phyloP scores from a whole-genome alignment of 2,113 vertebrate species.

The Tichodroma muraria region DNA sequence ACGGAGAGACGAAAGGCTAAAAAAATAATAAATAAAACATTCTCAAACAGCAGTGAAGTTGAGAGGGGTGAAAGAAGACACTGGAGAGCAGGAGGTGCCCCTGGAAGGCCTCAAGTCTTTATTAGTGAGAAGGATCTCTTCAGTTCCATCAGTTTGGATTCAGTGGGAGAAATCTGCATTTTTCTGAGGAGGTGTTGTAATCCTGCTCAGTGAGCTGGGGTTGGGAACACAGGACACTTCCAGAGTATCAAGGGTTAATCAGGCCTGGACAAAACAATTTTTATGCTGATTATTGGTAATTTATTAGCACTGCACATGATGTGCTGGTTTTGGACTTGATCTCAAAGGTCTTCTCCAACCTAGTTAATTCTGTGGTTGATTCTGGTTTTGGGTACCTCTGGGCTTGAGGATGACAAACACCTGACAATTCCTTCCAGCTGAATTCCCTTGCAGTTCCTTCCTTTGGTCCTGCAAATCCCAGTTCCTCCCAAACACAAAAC shows the following conservation, averaged over 20 bases:
- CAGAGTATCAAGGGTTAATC: background rate
- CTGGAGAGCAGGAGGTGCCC: background rate
- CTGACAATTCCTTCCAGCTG: background rate
- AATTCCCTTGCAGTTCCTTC: background rate
- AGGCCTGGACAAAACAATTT: background rate
- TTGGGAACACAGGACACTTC: background rate
- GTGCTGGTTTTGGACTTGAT: background rate
- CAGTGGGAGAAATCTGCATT: background rate
- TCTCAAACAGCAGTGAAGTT: background rate
- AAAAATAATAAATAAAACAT: background rate
- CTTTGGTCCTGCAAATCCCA: background rate
- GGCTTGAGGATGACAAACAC: background rate
- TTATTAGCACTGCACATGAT: background rate
- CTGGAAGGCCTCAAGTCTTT: background rate
- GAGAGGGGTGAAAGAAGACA: background rate
- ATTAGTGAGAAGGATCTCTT: background rate
- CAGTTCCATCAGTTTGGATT: background rate
- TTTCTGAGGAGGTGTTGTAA: background rate
- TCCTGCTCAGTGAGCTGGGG: rapidly evolving
- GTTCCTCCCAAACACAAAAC: background rate
- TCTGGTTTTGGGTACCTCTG: background rate
- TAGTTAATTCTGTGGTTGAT: background rate
- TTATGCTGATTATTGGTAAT: background rate
- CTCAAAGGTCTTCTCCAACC: background rate
- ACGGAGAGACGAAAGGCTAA: background rate